Evolutionary conservation across 2,888 invertebrate species (phyloP).

Genomic region (Lithosia quadra): DNA sequence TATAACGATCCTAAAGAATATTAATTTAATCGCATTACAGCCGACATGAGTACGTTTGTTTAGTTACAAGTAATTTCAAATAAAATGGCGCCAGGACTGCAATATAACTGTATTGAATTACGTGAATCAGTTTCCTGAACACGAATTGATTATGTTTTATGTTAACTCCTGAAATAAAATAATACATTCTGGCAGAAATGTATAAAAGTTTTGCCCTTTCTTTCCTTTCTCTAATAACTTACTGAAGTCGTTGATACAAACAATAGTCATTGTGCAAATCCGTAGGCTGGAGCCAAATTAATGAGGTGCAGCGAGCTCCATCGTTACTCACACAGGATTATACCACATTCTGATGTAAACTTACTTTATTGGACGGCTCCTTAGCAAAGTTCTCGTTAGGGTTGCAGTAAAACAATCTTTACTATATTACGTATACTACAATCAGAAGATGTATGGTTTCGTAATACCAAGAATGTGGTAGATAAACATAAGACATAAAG

Average conservation of each 20-base stretch:
- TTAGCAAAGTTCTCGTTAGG: conserved; percentile 30
- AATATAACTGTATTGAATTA: too few relatives aligned
- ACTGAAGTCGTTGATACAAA: conserved; percentile 69
- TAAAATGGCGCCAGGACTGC: background rate
- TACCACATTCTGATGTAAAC: conserved; percentile 65
- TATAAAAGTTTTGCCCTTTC: conserved; percentile 40
- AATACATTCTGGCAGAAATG: conserved; percentile 14
- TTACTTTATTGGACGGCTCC: conserved; percentile 59
- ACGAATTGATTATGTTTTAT: background rate
- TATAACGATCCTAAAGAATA: background rate
- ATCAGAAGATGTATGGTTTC: background rate
- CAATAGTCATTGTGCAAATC: conserved; percentile 79
- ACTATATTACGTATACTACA: too few relatives aligned
- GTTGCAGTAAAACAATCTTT: conserved; percentile 10
- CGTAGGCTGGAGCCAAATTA: conserved; percentile 71
- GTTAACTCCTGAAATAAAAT: background rate
- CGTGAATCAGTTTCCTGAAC: background rate
- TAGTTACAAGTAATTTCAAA: background rate
- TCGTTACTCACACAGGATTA: conserved; percentile 74
- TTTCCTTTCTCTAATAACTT: conserved; percentile 35
- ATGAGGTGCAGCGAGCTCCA: conserved; percentile 63
- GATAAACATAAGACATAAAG: too few relatives aligned
- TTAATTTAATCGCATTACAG: background rate
- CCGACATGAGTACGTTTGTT: background rate
- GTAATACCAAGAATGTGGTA: background rate